Evolutionary conservation across 2,797 vertebrate genomes (phyloP).

Genomic region (Lutjanus campechanus): DNA sequence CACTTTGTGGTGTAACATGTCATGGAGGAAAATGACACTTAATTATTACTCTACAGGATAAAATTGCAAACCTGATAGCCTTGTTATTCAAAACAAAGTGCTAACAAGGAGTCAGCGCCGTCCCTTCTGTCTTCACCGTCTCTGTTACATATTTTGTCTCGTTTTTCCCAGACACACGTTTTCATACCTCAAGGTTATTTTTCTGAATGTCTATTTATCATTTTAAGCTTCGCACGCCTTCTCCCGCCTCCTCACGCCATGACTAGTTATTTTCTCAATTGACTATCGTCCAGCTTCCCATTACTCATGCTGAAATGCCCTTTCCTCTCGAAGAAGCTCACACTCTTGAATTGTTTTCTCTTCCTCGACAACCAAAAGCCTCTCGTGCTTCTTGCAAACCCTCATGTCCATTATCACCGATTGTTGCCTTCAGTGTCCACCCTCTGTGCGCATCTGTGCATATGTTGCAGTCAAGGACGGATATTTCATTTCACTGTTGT

Average conservation of each 20-base stretch:
- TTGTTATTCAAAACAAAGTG: conserved; percentile 49
- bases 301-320: conserved; percentile 66
- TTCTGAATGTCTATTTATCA: conserved; percentile 69
- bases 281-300: conserved; percentile 64
- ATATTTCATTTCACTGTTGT: too few species aligned
- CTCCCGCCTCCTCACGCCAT: conserved; percentile 57
- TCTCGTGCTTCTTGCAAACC: conserved; percentile 4
- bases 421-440: conserved; percentile 17
- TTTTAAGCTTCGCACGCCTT: conserved; percentile 58
- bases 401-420: conserved; percentile 38
- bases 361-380: conserved; percentile 32
- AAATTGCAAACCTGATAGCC: conserved; percentile 45
- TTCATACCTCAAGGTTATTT: conserved; percentile 73
- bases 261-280: conserved; percentile 75
- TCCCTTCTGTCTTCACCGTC: conserved; percentile 23
- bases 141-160: conserved; percentile 36
- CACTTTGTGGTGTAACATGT: conserved; percentile 48
- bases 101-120: conserved; percentile 28
- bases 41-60: conserved; percentile 45
- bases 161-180: conserved; percentile 37
- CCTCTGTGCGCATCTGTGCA: not conserved
- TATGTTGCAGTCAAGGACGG: not conserved
- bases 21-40: conserved; percentile 45
- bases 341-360: conserved; percentile 45
- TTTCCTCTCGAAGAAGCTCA: conserved; percentile 48